These are phyloP conservation scores for Quadriops clusia DNA, from an alignment of 2,888 invertebrate genomes.

Conservation along the genomic window DNA sequence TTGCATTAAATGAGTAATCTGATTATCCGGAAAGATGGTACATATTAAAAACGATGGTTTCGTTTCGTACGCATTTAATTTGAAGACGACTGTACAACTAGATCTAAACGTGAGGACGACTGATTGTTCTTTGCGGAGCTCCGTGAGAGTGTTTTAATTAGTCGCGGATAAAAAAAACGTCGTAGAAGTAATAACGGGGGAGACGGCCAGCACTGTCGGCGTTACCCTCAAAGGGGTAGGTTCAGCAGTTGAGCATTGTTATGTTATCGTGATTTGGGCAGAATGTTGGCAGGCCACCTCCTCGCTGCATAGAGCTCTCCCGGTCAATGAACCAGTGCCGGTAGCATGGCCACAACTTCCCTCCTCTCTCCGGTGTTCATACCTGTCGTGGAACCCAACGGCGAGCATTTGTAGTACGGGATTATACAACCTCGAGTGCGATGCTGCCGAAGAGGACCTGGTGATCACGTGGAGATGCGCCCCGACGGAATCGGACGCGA, in stretches of 20 bases:
- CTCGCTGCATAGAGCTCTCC: conserved; percentile 37
- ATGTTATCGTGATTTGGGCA: conserved; percentile 27
- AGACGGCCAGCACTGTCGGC: conserved; percentile 7
- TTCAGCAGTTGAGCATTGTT: conserved; percentile 21
- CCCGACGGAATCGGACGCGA: conserved; percentile 18
- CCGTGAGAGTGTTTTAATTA: conserved; percentile 13
- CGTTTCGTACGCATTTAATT: no score
- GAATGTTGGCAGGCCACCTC: conserved; percentile 19
- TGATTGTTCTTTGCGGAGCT: no score
- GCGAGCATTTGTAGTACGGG: conserved; percentile 31
- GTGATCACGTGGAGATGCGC: conserved; percentile 29
- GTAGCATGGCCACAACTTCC: conserved; percentile 31
- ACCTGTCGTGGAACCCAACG: conserved; percentile 34
- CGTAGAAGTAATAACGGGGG: neutral
- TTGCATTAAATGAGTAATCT: no score
- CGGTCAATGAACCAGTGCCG: conserved; percentile 39
- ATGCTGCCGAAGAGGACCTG: conserved; percentile 26
- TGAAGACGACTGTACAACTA: no score
- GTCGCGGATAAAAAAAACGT: conserved; percentile 8
- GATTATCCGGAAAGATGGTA: no score
- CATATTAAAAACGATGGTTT: no score
- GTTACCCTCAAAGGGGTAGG: conserved; percentile 11
- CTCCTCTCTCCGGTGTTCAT: conserved; percentile 28
- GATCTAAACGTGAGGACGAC: no score
- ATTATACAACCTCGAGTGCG: conserved; percentile 31